Base-by-base conservation (phyloP, 2,797 vertebrate species). In the Enteromius afrohamiltoni region DNA sequence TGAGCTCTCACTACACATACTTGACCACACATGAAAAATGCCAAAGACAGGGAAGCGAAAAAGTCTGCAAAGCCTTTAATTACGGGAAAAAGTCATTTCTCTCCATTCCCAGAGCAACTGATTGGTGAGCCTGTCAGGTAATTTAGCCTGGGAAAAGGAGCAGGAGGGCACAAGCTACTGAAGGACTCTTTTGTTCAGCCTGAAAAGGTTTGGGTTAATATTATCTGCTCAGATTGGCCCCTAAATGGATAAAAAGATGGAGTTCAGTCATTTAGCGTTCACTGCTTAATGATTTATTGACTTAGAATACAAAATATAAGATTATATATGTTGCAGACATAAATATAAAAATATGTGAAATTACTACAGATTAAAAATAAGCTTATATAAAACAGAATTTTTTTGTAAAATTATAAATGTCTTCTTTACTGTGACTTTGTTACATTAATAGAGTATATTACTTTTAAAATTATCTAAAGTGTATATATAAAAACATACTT, bases 61-160 rank as follows among this genome's bases (percentile, higher is more conserved):
- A 21, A 86, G 82, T 78, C 76, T 88, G 34, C 62, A 69, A 89
- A 88, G 75, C 70, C 83, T 89, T 86, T 84, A 90, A 90, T 88
- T 88, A 70, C 73, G 81, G 85, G 85, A 85, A 85, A 77, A 80
- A n/a, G 40, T n/a, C 0, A 73, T 77, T 85, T 73, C 34, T 77
- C 78, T 77, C 49, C 7, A 53, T 37, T 84, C 70, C 17, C 49
- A 55, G 64, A 79, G 37, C 53, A 68, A 80, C 51, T 34, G 26
- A 86, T 53, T 47, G 62, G 78, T 86, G 80, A 70, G 51, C 53
- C 45, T 80, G 82, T 83, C 73, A 79, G 70, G 69, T 85, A 82
- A 87, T 80, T 83, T 42, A 78, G 67, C 23, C 70, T 65, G 75
- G 65, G 85, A 90, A 87, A 89, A 90, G 89, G 70, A 82, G 73